phyloP scores from a whole-genome alignment of 1,140 invertebrate species.

The Dendroctonus ponderosae region DNA sequence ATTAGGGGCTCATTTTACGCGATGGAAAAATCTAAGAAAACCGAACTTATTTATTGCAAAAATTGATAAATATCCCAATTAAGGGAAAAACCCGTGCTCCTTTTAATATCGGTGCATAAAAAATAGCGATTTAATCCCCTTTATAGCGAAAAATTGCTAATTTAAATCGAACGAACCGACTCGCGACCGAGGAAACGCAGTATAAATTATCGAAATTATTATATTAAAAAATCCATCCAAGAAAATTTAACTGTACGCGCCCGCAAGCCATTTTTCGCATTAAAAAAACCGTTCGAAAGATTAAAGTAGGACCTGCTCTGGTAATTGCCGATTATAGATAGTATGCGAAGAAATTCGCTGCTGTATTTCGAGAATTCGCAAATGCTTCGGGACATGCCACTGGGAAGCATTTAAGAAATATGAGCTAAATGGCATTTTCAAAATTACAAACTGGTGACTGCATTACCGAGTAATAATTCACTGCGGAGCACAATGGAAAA shows the following conservation, averaged over 20 bases:
- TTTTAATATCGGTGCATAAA: constrained; percentile 39
- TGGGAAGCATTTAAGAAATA: too few species aligned
- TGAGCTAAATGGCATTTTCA: too few species aligned
- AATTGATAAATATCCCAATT: constrained; percentile 42
- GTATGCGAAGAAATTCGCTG: not conserved
- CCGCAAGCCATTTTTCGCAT: constrained; percentile 29
- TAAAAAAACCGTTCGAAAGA: constrained; percentile 25
- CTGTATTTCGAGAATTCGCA: too few species aligned
- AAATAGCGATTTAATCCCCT: constrained; percentile 44
- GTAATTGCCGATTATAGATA: constrained; percentile 25
- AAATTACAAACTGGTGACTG: too few species aligned
- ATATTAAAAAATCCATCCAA: constrained; percentile 68
- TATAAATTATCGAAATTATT: constrained; percentile 68
- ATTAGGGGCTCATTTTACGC: constrained; percentile 3
- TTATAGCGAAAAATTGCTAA: constrained; percentile 48
- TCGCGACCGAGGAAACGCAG: constrained; percentile 50
- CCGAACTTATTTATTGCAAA: constrained; percentile 33
- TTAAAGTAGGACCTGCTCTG: constrained; percentile 8
- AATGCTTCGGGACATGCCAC: too few species aligned
- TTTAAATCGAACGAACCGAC: constrained; percentile 46
- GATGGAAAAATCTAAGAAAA: constrained; percentile 1
- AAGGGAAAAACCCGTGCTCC: constrained; percentile 34
- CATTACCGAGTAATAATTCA: too few species aligned
- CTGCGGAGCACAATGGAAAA: constrained; percentile 7
- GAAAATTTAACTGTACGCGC: constrained; percentile 46